These are phyloP conservation scores for Agonum fuliginosum DNA, from an alignment of 2,888 invertebrate genomes.

Conservation along the genomic window DNA sequence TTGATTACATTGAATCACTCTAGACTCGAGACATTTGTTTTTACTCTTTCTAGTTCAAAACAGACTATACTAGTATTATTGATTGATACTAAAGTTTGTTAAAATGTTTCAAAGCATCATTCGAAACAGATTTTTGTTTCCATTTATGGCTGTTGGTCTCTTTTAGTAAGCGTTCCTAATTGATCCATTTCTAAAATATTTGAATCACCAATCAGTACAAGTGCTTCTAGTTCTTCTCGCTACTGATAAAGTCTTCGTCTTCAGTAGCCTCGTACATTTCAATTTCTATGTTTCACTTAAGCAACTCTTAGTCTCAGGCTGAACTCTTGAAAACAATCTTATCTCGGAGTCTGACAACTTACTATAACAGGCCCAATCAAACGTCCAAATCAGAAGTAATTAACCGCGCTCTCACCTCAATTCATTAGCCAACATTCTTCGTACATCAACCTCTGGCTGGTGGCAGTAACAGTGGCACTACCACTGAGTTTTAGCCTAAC, in stretches of 20 bases:
- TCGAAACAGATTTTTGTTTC: slow-evolving; percentile 12
- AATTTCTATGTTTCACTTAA: slow-evolving; percentile 44
- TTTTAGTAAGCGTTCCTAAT: slow-evolving; percentile 14
- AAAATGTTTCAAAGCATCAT: too few species aligned
- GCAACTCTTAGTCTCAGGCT: background rate
- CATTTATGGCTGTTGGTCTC: background rate
- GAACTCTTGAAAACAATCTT: slow-evolving; percentile 40
- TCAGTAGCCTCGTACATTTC: slow-evolving; percentile 20
- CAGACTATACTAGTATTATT: too few species aligned
- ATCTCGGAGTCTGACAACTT: slow-evolving; percentile 37
- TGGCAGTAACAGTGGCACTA: background rate
- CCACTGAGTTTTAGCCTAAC: slow-evolving; percentile 45
- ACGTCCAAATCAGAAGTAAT: slow-evolving; percentile 36
- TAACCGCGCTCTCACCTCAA: slow-evolving; percentile 42
- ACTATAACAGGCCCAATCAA: slow-evolving; percentile 37
- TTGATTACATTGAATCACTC: too few species aligned
- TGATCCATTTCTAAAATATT: slow-evolving; percentile 43
- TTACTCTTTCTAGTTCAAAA: too few species aligned
- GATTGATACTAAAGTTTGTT: too few species aligned
- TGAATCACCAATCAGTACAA: background rate
- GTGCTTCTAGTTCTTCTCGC: background rate
- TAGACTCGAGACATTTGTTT: too few species aligned
- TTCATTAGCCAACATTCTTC: slow-evolving; percentile 52
- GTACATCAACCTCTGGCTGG: slow-evolving; percentile 52
- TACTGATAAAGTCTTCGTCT: background rate